These are phyloP conservation scores for Hirtodrosophila confusa DNA, from an alignment of 2,888 invertebrate species.

Conservation along the genomic window DNA sequence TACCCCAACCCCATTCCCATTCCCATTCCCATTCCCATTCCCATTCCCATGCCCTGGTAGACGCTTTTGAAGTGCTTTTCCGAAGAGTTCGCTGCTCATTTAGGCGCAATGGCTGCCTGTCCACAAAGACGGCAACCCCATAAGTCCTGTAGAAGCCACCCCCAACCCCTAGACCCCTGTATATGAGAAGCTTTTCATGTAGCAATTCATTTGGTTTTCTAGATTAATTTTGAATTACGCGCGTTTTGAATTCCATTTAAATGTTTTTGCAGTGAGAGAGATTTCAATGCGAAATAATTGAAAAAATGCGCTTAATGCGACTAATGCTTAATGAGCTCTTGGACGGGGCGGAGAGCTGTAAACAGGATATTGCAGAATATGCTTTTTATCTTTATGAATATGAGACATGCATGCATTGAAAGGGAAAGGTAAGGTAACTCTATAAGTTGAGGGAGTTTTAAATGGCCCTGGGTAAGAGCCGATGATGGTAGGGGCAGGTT, in stretches of 20 bases:
- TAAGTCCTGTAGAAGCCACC: constrained; percentile 17
- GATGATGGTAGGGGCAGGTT: not conserved
- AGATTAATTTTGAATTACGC: constrained; percentile 78
- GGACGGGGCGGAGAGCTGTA: not conserved
- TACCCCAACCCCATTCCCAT: not conserved
- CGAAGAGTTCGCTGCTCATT: constrained; percentile 54
- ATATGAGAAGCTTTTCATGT: constrained; percentile 45
- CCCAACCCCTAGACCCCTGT: not conserved
- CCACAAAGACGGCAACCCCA: constrained; percentile 41
- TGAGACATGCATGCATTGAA: not conserved
- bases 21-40: too few species aligned
- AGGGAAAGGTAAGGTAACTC: not conserved
- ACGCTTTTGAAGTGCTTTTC: constrained; percentile 55
- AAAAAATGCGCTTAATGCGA: constrained; percentile 65
- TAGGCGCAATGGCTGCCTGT: constrained; percentile 67
- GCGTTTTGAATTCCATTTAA: constrained; percentile 75
- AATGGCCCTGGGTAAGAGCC: constrained; percentile 37
- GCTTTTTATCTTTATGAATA: constrained; percentile 37
- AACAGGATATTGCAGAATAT: constrained; percentile 20
- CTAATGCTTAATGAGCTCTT: constrained; percentile 70
- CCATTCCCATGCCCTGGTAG: too few species aligned
- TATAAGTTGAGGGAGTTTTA: constrained; percentile 8
- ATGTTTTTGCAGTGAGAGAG: constrained; percentile 36
- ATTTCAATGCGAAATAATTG: constrained; percentile 62
- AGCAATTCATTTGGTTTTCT: constrained; percentile 65